Base-by-base conservation (phyloP, 2,113 vertebrate species). In the Urocitellus parryii region DNA sequence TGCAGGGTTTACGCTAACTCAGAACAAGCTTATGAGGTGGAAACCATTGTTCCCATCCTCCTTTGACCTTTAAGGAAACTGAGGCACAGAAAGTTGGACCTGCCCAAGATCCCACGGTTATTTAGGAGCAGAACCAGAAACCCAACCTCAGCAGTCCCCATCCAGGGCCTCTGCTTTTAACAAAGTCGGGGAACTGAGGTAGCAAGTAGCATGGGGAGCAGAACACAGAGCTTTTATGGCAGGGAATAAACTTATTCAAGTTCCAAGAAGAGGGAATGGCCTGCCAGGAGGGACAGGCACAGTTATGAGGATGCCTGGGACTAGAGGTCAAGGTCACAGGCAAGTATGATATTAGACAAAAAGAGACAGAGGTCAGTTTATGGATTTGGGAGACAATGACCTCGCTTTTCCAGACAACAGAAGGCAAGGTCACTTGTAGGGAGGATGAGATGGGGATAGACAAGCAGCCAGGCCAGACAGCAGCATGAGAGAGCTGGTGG, bases 121-220 rank as follows among this genome's bases (percentile, higher is more conserved):
- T 53, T 9, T 12, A 70, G 39, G 34, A 53, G 25, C 63, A 96
- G 77, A 90, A 58, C 45, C 32, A 2, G 37, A 68, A 83, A 27
- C 32, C 10, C 34, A n/a, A 18, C 8, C 34, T 8, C 27, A 32
- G 76, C 2, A 3, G 24, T 58, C 14, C 11, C 0, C 1, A 14
- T 20, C 8, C 20, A 1, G 37, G 24, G 14, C 16, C 20, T 84
- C 88, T n/a, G 56, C 74, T 90, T 73, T 48, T 29, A 63, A 29
- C 48, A 56, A 68, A 82, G 37, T 29, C 6, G 48, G 39, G 42
- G 48, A 88, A 45, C 16, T 25, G 51, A 90, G 53, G 29, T 7
- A 56, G 3, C n/a, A 65, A 25, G 61, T 63, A 25, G 22, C 61
- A 25, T 24, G 24, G 22, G 24, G 24, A 25, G 24, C 58, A 63